phyloP scores from a whole-genome alignment of 1,140 invertebrate genomes.

The Lutraria rhynchaena region DNA sequence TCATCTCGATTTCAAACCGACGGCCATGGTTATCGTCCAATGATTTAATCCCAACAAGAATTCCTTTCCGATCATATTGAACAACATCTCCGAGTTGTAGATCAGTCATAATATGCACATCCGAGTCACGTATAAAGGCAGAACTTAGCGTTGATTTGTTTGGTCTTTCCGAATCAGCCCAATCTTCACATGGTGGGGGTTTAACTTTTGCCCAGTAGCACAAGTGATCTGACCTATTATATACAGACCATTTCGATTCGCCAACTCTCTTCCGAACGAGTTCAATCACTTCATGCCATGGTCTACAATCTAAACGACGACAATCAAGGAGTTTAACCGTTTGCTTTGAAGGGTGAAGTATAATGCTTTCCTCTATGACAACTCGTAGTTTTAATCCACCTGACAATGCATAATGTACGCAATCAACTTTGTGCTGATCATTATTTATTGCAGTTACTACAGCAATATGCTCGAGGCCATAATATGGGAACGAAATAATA shows the following conservation, averaged over 20 bases:
- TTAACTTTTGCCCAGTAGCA: slow-evolving; percentile 46
- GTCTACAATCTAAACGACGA: background rate
- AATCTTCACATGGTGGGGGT: background rate
- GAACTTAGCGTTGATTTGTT: background rate
- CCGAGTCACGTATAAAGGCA: background rate
- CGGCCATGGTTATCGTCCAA: background rate
- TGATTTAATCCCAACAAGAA: background rate
- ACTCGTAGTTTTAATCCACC: background rate
- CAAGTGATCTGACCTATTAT: slow-evolving; percentile 33
- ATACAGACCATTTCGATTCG: slow-evolving; percentile 16
- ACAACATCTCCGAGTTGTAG: slow-evolving; percentile 19
- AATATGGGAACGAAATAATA: background rate
- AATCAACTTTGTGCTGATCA: background rate
- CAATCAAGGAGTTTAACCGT: slow-evolving; percentile 9
- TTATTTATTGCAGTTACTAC: background rate
- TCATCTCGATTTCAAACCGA: slow-evolving; percentile 14
- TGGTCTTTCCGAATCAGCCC: background rate
- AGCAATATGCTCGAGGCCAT: background rate
- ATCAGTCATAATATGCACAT: slow-evolving; percentile 6
- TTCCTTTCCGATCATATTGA: background rate
- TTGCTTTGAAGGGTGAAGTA: background rate
- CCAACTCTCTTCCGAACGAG: slow-evolving; percentile 17
- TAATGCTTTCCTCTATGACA: background rate
- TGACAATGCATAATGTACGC: slow-evolving; percentile 8
- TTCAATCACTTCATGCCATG: background rate